These are phyloP conservation scores for Spodoptera litura DNA, from an alignment of 1,140 invertebrate genomes.

Conservation along the genomic window DNA sequence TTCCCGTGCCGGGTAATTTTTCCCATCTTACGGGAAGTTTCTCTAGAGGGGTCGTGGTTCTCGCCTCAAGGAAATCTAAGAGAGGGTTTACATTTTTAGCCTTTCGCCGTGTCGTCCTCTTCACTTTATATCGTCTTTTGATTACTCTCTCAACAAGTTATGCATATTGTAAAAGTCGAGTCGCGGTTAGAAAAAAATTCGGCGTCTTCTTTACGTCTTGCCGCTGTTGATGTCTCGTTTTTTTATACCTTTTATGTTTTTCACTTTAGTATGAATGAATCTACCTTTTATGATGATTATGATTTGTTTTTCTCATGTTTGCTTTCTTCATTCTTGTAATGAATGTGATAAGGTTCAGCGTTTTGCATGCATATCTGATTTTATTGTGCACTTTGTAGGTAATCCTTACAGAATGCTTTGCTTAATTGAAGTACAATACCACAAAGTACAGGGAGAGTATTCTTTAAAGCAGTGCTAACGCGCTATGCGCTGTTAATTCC, in stretches of 20 bases:
- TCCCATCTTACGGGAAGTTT: slow-evolving; percentile 84
- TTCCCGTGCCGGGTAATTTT: slow-evolving; percentile 81
- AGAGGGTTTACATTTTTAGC: slow-evolving; percentile 85
- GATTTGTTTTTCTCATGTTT: slow-evolving; percentile 34
- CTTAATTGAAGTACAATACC: slow-evolving; percentile 18
- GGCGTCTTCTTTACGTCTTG: slow-evolving; percentile 76
- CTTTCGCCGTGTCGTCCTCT: slow-evolving; percentile 82
- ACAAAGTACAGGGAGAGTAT: slow-evolving; percentile 11
- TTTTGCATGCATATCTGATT: slow-evolving; percentile 6
- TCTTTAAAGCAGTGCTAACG: slow-evolving; percentile 64
- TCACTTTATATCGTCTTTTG: slow-evolving; percentile 85
- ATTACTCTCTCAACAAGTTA: slow-evolving; percentile 86
- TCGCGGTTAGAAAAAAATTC: slow-evolving; percentile 75
- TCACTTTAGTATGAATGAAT: slow-evolving; percentile 78
- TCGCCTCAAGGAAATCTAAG: slow-evolving; percentile 78
- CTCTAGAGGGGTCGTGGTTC: slow-evolving; percentile 78
- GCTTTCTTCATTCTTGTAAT: slow-evolving; percentile 14
- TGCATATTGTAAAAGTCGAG: slow-evolving; percentile 83
- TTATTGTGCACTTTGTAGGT: neutral
- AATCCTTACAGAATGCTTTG: neutral
- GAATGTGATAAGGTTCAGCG: slow-evolving; percentile 1
- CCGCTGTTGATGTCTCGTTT: slow-evolving; percentile 77
- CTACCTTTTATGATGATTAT: slow-evolving; percentile 58
- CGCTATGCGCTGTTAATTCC: slow-evolving; percentile 77
- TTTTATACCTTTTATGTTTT: slow-evolving; percentile 75